phyloP scores from a whole-genome alignment of 2,888 invertebrate species.

The Chelonus formosanus region DNA sequence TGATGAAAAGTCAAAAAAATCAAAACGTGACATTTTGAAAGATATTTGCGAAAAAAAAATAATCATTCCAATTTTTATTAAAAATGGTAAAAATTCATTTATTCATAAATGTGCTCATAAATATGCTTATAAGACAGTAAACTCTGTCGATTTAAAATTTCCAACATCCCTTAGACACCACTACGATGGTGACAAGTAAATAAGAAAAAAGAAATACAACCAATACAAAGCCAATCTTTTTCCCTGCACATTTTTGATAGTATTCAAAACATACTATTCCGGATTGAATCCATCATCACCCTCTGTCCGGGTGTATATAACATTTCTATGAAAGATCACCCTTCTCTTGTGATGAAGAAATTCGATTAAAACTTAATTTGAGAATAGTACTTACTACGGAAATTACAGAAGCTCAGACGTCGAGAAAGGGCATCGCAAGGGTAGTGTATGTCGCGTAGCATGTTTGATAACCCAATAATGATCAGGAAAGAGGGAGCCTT shows the following conservation, averaged over 20 bases:
- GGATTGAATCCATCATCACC: slow-evolving; percentile 21
- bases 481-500: slow-evolving; percentile 37
- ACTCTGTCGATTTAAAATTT: too few species aligned
- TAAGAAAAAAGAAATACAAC: slow-evolving; percentile 7
- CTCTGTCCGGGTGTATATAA: not conserved
- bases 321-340: slow-evolving; percentile 3
- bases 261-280: slow-evolving; percentile 11
- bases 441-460: slow-evolving; percentile 25
- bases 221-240: not conserved
- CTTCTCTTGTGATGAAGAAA: slow-evolving; percentile 36
- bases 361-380: slow-evolving; percentile 49
- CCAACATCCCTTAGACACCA: too few species aligned
- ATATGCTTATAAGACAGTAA: too few species aligned
- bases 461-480: slow-evolving; percentile 48
- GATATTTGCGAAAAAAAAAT: too few species aligned
- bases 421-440: slow-evolving; percentile 13
- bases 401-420: slow-evolving; percentile 40
- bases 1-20: too few species aligned
- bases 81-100: too few species aligned
- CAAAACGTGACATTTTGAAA: too few species aligned
- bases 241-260: not conserved
- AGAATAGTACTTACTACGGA: slow-evolving; percentile 46
- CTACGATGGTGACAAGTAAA: not conserved
- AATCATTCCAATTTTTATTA: too few species aligned
- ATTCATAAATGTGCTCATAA: too few species aligned